Evolutionary conservation across 2,113 vertebrate genomes (phyloP).

Genomic region (Salvelinus alpinus): DNA sequence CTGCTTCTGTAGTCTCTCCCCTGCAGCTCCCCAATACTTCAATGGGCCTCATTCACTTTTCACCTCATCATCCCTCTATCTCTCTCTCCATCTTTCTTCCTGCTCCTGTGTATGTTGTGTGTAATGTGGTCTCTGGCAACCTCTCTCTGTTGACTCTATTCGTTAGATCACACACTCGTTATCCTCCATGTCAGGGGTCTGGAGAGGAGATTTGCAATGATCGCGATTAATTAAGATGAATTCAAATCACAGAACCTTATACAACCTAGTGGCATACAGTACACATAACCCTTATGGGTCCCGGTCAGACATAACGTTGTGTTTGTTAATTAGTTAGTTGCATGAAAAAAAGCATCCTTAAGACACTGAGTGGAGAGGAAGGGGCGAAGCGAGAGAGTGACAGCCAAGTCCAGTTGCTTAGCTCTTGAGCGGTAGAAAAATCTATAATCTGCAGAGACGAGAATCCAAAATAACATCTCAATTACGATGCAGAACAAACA

Average conservation of each 20-base stretch:
- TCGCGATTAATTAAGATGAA: slow-evolving; percentile 66
- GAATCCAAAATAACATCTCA: slow-evolving; percentile 52
- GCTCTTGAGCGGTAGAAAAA: too few species aligned
- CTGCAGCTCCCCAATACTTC: slow-evolving; percentile 10
- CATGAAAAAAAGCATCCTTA: neutral
- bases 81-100: neutral
- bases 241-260: slow-evolving; percentile 58
- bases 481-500: slow-evolving; percentile 58
- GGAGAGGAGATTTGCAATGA: slow-evolving; percentile 58
- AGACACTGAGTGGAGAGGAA: slow-evolving; percentile 27
- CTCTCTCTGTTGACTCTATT: slow-evolving; percentile 29
- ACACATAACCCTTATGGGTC: slow-evolving; percentile 13
- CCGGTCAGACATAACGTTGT: neutral
- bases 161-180: slow-evolving; percentile 58
- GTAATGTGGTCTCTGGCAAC: neutral
- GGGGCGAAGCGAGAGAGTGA: too few species aligned
- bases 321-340: slow-evolving; percentile 16
- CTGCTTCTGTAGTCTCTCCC: neutral
- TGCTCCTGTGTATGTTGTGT: slow-evolving; percentile 9
- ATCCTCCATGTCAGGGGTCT: slow-evolving; percentile 38
- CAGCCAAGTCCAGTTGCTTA: neutral
- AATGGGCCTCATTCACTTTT: slow-evolving; percentile 7
- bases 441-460: slow-evolving; percentile 26
- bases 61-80: slow-evolving; percentile 16
- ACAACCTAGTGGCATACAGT: slow-evolving; percentile 31